phyloP scores from a whole-genome alignment of 2,888 invertebrate species.

The Andrena flavipes region DNA sequence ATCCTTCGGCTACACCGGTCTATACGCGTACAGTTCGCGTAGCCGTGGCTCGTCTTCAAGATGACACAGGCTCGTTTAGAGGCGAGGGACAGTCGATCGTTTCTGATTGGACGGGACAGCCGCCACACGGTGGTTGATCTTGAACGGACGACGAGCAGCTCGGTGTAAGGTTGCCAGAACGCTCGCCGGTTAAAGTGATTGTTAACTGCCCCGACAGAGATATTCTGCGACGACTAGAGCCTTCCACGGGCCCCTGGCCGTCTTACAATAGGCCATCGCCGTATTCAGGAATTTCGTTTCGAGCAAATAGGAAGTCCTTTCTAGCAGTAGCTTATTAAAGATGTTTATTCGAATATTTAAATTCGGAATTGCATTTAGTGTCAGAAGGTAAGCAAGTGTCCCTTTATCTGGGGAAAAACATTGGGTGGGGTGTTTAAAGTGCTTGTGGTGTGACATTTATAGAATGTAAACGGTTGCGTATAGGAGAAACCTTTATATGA shows the following conservation, averaged over 20 bases:
- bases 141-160: slow-evolving; percentile 58
- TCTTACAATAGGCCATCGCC: neutral
- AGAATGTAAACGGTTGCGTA: too few relatives aligned
- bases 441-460: too few relatives aligned
- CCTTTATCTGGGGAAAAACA: too few relatives aligned
- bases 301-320: too few relatives aligned
- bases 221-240: slow-evolving; percentile 50
- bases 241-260: slow-evolving; percentile 25
- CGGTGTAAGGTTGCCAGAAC: slow-evolving; percentile 77
- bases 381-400: too few relatives aligned
- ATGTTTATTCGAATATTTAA: too few relatives aligned
- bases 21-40: slow-evolving; percentile 35
- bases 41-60: slow-evolving; percentile 35
- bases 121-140: slow-evolving; percentile 79
- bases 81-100: slow-evolving; percentile 51
- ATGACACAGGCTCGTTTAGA: slow-evolving; percentile 57
- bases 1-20: slow-evolving; percentile 65
- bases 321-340: too few relatives aligned
- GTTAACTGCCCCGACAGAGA: slow-evolving; percentile 77
- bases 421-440: too few relatives aligned
- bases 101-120: slow-evolving; percentile 78
- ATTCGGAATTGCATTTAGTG: too few relatives aligned
- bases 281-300: too few relatives aligned
- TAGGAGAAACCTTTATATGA: too few relatives aligned
- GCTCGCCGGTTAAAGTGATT: slow-evolving; percentile 78